phyloP scores from a whole-genome alignment of 2,113 vertebrate genomes.

The Thunnus thynnus region DNA sequence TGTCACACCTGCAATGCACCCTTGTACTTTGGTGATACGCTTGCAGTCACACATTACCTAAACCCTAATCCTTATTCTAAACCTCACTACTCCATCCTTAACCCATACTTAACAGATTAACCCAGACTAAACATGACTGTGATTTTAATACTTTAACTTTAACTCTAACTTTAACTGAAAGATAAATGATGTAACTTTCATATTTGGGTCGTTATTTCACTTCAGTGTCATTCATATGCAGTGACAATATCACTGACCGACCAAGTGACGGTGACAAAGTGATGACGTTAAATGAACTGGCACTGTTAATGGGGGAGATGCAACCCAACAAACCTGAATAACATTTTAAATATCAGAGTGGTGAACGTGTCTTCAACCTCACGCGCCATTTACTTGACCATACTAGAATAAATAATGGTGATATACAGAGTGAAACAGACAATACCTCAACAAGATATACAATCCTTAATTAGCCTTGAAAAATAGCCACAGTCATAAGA shows the following conservation, averaged over 20 bases:
- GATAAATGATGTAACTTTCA: background rate
- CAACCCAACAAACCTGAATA: background rate
- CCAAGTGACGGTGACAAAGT: background rate
- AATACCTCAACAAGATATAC: too few relatives aligned
- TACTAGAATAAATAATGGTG: background rate
- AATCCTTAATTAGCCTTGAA: background rate
- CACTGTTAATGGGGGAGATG: background rate
- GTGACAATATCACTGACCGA: background rate
- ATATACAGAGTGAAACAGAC: background rate
- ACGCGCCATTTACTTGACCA: background rate
- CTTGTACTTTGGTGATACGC: conserved; percentile 13
- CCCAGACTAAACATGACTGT: background rate
- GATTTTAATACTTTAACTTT: conserved; percentile 8
- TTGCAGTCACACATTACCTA: conserved; percentile 4
- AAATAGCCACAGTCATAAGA: background rate
- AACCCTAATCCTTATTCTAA: background rate
- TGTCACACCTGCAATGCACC: conserved; percentile 24
- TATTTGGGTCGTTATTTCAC: background rate
- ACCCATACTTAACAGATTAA: background rate
- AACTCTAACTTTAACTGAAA: too few relatives aligned
- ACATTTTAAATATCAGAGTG: background rate
- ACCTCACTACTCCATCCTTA: background rate
- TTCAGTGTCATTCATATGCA: background rate
- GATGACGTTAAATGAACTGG: background rate
- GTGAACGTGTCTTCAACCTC: background rate